These are phyloP conservation scores for Sweltsa coloradensis DNA, from an alignment of 1,140 invertebrate species.

Conservation along the genomic window DNA sequence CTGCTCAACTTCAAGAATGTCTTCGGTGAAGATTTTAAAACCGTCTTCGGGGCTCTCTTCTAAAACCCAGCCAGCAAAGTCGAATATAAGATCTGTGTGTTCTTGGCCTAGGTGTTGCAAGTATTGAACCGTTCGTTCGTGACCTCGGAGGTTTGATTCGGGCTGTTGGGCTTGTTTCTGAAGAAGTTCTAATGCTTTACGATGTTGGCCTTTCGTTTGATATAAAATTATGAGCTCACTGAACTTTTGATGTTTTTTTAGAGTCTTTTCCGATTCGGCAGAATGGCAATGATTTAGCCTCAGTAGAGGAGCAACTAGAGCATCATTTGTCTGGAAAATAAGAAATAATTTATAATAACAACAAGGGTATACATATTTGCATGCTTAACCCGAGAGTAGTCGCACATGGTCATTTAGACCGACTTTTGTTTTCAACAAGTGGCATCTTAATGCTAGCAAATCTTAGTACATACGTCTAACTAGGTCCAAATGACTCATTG, in stretches of 20 bases:
- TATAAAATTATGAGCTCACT: slow-evolving; percentile 93
- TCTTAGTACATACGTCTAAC: too few species aligned
- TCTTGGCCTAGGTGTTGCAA: slow-evolving; percentile 77
- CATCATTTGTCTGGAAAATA: slow-evolving; percentile 89
- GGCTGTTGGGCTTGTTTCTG: slow-evolving; percentile 63
- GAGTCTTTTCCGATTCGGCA: slow-evolving; percentile 82
- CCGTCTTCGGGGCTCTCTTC: slow-evolving; percentile 78
- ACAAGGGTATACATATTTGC: background rate
- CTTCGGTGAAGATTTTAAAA: slow-evolving; percentile 88
- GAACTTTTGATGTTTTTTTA: slow-evolving; percentile 77
- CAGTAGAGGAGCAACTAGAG: slow-evolving; percentile 77
- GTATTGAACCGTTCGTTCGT: slow-evolving; percentile 78
- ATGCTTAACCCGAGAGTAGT: too few species aligned
- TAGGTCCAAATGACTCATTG: background rate
- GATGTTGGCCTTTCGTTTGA: slow-evolving; percentile 83
- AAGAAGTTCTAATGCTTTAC: slow-evolving; percentile 80
- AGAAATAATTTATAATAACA: slow-evolving; percentile 14
- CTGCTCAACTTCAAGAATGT: slow-evolving; percentile 75
- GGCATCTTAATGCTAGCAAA: too few species aligned
- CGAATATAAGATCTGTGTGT: slow-evolving; percentile 82
- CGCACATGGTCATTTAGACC: too few species aligned
- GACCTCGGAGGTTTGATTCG: slow-evolving; percentile 67
- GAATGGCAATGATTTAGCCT: slow-evolving; percentile 86
- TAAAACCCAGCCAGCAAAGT: slow-evolving; percentile 91
- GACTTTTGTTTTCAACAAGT: background rate